A percentile compares a stretch with the other conserved stretches of the same genome.
Conservation (phyloP, 2,113 vertebrate species). For the Salvator merianae region DNA sequence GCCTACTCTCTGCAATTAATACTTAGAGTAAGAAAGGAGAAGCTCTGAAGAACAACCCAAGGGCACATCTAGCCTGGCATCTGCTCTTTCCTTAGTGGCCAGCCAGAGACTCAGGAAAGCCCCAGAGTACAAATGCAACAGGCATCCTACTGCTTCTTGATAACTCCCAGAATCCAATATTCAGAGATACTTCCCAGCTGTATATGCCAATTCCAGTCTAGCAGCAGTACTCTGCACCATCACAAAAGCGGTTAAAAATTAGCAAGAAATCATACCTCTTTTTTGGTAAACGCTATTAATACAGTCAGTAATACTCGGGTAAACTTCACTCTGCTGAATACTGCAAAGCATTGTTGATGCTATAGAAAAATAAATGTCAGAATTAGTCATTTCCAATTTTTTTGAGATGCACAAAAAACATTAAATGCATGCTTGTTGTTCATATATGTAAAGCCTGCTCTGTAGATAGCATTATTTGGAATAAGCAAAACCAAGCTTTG, state of each 20-base stretch:
- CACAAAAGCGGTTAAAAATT: not conserved
- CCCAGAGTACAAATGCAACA: too few species aligned
- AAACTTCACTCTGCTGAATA: constrained; percentile 95
- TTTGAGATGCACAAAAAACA: not conserved
- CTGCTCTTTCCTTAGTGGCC: not conserved
- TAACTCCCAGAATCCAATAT: not conserved
- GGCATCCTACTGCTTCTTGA: too few species aligned
- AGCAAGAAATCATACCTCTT: constrained; percentile 80
- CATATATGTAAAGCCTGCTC: not conserved
- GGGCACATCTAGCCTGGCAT: not conserved
- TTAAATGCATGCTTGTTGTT: not conserved
- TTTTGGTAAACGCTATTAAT: constrained; percentile 93
- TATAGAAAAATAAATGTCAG: constrained; percentile 60
- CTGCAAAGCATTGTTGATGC: constrained; percentile 92
- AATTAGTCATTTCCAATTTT: constrained; percentile 29
- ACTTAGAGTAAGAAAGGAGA: not conserved
- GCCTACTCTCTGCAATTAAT: not conserved
- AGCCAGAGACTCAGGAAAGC: not conserved
- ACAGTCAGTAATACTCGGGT: constrained; percentile 89
- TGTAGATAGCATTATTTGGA: not conserved
- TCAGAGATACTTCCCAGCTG: too few species aligned
- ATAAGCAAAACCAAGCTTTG: not conserved
- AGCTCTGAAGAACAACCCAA: not conserved
- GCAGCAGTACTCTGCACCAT: not conserved
- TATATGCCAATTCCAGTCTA: not conserved